These are phyloP conservation scores for Heliconius aoede DNA, from an alignment of 2,888 invertebrate genomes.

Conservation along the genomic window DNA sequence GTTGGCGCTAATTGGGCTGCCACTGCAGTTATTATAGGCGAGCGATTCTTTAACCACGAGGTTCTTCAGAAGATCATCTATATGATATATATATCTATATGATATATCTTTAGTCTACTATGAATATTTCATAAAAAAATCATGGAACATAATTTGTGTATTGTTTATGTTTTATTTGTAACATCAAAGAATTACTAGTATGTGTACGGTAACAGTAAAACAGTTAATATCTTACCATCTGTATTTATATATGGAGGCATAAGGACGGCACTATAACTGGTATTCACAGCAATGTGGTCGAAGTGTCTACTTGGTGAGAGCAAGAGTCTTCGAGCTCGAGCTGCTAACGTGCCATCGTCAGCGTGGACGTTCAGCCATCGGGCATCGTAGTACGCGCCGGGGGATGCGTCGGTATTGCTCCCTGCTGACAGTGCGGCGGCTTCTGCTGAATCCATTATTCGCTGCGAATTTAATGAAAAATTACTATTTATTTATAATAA, in stretches of 20 bases:
- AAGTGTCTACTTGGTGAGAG: constrained; percentile 92
- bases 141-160: not conserved
- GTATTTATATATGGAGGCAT: constrained; percentile 92
- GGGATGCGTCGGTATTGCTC: constrained; percentile 83
- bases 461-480: constrained; percentile 76
- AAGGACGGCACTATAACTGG: constrained; percentile 93
- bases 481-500: not conserved
- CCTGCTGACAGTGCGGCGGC: constrained; percentile 89
- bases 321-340: constrained; percentile 87
- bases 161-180: not conserved
- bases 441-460: constrained; percentile 96
- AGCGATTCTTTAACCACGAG: constrained; percentile 8
- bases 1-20: constrained; percentile 39
- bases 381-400: constrained; percentile 89
- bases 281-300: constrained; percentile 92
- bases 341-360: constrained; percentile 88
- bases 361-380: constrained; percentile 91
- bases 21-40: constrained; percentile 30
- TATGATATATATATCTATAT: no score
- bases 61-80: not conserved
- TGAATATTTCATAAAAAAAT: not conserved
- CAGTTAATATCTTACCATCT: constrained; percentile 76
- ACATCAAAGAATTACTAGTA: not conserved
- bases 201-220: not conserved
- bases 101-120: not conserved